phyloP scores from a whole-genome alignment of 2,888 invertebrate genomes.

The Stratiomys singularior region DNA sequence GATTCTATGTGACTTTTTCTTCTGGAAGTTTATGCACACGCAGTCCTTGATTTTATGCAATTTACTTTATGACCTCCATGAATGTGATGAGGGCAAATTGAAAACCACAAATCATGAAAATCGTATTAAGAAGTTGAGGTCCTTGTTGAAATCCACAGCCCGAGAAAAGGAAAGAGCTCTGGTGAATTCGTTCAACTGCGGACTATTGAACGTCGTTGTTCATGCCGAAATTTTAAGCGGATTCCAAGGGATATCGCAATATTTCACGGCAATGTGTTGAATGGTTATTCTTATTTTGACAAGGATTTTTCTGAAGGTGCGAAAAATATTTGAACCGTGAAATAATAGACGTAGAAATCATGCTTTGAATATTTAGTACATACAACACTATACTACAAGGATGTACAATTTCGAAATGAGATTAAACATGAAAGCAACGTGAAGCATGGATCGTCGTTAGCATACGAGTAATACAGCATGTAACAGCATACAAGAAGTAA shows the following conservation, averaged over 20 bases:
- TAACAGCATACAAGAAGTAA: too few relatives aligned
- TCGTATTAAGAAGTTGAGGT: constrained; percentile 48
- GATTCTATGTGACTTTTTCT: constrained; percentile 15
- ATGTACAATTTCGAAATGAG: too few relatives aligned
- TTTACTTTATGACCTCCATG: constrained; percentile 51
- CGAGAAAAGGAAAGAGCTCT: constrained; percentile 1
- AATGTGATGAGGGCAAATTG: constrained; percentile 50
- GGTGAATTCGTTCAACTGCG: neutral
- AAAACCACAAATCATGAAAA: constrained; percentile 55
- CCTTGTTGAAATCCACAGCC: neutral
- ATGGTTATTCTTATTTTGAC: neutral
- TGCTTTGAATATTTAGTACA: constrained; percentile 13
- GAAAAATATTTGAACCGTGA: constrained; percentile 19
- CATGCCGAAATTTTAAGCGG: constrained; percentile 45
- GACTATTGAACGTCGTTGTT: constrained; percentile 30
- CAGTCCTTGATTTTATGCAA: constrained; percentile 47
- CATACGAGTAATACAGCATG: too few relatives aligned
- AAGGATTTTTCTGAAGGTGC: constrained; percentile 16
- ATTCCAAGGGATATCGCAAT: constrained; percentile 34
- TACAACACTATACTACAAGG: too few relatives aligned
- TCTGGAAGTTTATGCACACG: neutral
- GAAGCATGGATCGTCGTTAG: too few relatives aligned
- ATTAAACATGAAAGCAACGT: too few relatives aligned
- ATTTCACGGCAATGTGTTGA: neutral
- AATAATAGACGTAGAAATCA: neutral